Evolutionary conservation across 35 echinoderm and acorn worm species (phyloP), one percentile per base, ranked within the genome.

Genomic region (Ptychodera flava): DNA sequence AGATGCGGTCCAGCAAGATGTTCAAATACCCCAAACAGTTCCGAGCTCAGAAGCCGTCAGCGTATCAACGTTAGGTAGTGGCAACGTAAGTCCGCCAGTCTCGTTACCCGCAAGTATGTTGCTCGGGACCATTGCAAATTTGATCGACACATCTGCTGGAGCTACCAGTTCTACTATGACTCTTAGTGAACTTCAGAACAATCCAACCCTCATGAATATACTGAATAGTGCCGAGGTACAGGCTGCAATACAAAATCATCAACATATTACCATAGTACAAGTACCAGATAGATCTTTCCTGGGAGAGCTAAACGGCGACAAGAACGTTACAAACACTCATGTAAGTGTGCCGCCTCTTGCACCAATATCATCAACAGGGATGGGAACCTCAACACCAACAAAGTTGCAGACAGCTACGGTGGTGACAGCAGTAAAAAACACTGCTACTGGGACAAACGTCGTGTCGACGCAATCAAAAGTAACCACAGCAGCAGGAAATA

Each of bases 221-320:
- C 34, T 99, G 31, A 97, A 99, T 78, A 92, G 84, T 82, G 80
- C 90, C 31, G 96, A 93, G 33, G 96, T 99, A 0, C 96, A 97
- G 86, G 87, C 85, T 16, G 76, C 94, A 0, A 85, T 99, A 34
- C 81, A 85, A 64, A 77, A 88, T 31, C 94, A 99, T 78, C 93
- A 94, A 85, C 96, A 93, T 0, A 99, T 99, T 33, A 99, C 96
- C 1, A 97, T 94, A 83, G 93, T 99, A 1, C 87, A 93, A 29
- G 90, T 99, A 27, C 92, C 96, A 31, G 90, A 99, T 64, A 64
- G 86, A 34, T 52, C 91, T 28, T 80, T 84, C n/a, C 35, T 81
- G 33, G 77, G 78, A 36, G 83, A 83, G 32, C 38, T 80, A 32
- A 86, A 78, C 32, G 38, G 64, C 78, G 77, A 79, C 28, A 45